These are phyloP conservation scores for Aethes cnicana DNA, from an alignment of 2,888 invertebrate species.

Conservation along the genomic window DNA sequence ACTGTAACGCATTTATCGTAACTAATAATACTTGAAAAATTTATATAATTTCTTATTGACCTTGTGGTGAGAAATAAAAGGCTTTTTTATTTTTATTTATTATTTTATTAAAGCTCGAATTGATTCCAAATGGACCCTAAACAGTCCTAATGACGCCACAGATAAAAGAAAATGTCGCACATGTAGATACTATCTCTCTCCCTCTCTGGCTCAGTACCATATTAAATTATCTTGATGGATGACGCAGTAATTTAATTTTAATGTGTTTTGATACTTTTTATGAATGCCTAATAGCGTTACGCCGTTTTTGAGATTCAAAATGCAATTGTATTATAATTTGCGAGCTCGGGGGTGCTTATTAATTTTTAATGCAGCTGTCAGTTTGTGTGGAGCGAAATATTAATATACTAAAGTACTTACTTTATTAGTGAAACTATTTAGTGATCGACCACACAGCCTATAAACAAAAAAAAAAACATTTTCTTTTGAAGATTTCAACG, in stretches of 20 bases:
- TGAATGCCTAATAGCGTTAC: conserved; percentile 29
- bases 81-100: no score
- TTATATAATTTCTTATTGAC: no score
- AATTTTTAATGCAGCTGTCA: conserved; percentile 22
- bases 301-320: conserved; percentile 23
- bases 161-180: no score
- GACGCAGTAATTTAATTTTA: conserved; percentile 33
- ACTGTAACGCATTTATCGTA: no score
- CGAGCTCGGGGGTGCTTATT: conserved; percentile 17
- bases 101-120: no score
- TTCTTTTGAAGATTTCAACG: no score
- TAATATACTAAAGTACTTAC: neutral
- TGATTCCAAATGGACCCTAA: no score
- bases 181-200: conserved; percentile 7
- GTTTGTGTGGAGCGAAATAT: conserved; percentile 3
- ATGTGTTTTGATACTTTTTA: conserved; percentile 32
- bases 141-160: no score
- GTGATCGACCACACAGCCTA: neutral
- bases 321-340: conserved; percentile 27
- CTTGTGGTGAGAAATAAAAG: no score
- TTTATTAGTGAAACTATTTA: neutral
- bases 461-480: no score
- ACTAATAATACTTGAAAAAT: no score
- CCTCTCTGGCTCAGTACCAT: conserved; percentile 23
- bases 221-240: conserved; percentile 33